Evolutionary conservation across 2,113 vertebrate genomes (phyloP), one percentile per base, ranked within the genome.

Genomic region (Sinocyclocheilus rhinocerous): DNA sequence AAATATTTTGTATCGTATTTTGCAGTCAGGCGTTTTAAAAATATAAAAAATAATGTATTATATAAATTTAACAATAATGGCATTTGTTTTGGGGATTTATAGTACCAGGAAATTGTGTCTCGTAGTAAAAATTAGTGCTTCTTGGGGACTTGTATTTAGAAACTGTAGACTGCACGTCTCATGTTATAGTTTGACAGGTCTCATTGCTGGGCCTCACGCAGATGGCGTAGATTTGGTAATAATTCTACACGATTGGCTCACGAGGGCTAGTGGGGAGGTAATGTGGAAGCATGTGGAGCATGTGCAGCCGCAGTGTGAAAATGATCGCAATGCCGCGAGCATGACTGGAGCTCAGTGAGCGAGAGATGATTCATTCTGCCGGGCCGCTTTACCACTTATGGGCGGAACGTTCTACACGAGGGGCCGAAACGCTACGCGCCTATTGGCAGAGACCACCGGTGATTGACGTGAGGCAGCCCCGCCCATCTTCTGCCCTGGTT

Each of bases 401-500:
- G 90, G 92, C 92, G 90, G 92, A 90, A 88, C 89, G 88, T 89
- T 91, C 89, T 89, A 45, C 42, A 45, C 42, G 42, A 10, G 8
- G 42, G 42, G 42, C 42, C 9, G 42, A 15, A 75, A 75, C 89
- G 87, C 87, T 76, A 87, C 86, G 86, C 87, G 90, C 91, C 86
- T 90, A 93, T 95, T 91, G 89, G 91, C 86, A 83, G 52, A 91
- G 79, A 24, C 6, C 6, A 0, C 18, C 5, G 22, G 36, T 95
- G 95, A 95, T 89, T 94, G 95, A 90, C 92, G 93, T 84, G 29
- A 85, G 57, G 84, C 63, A 24, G 86, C 85, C 88, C 88, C 88
- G 94, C 92, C 94, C 94, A 87, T 92, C 96, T 92, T 89, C 91
- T 89, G 90, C 91, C 92, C 91, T 88, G 93, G 91, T 95, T 96